phyloP scores from a whole-genome alignment of 2,113 vertebrate species.

The Chauna torquata region DNA sequence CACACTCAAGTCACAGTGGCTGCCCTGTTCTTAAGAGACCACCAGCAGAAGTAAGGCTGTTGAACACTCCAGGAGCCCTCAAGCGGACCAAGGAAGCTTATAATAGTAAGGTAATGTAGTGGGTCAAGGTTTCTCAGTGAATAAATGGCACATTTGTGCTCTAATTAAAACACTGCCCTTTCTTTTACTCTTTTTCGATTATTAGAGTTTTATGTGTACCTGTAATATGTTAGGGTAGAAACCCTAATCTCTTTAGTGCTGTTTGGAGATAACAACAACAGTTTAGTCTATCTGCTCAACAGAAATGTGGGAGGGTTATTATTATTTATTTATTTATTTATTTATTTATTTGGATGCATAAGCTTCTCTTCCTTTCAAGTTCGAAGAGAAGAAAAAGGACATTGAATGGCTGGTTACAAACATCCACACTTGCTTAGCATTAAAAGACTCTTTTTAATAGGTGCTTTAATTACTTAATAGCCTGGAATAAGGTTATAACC shows the following conservation, averaged over 20 bases:
- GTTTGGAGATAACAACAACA: neutral
- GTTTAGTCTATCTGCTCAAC: neutral
- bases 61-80: neutral
- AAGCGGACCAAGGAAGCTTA: neutral
- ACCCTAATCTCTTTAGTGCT: neutral
- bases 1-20: neutral
- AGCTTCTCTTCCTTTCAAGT: neutral
- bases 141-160: neutral
- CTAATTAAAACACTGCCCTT: constrained; percentile 33
- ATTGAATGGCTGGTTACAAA: neutral
- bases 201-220: neutral
- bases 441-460: neutral
- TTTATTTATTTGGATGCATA: neutral
- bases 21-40: neutral
- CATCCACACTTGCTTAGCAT: neutral
- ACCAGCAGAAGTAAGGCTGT: neutral
- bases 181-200: neutral
- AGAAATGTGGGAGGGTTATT: neutral
- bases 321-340: neutral
- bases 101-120: neutral
- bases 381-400: neutral
- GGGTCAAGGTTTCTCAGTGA: neutral
- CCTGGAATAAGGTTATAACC: neutral
- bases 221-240: neutral
- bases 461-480: constrained; percentile 10